Conservation (phyloP, 2,888 invertebrate species). For the Merodon equestris region DNA sequence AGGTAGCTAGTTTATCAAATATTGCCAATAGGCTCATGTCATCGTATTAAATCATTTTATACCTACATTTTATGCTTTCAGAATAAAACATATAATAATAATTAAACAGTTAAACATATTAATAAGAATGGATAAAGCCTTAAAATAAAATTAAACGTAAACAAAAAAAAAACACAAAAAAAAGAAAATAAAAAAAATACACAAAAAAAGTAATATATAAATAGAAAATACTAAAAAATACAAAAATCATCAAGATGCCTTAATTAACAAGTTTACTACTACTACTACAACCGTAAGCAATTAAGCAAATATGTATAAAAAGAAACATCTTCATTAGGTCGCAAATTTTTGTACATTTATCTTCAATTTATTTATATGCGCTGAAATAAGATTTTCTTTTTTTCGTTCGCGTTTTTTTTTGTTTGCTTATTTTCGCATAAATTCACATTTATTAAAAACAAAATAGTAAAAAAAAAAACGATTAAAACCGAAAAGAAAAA, state of each 20-base stretch:
- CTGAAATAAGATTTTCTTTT: conserved; percentile 33
- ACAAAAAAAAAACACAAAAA: conserved; percentile 42
- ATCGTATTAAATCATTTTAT: conserved; percentile 42
- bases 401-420: conserved; percentile 16
- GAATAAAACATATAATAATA: conserved; percentile 45
- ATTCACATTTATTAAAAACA: conserved; percentile 6
- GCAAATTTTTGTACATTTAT: conserved; percentile 65
- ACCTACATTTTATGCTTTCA: conserved; percentile 58
- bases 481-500: too few relatives aligned
- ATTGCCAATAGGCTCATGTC: conserved; percentile 53
- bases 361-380: conserved; percentile 60
- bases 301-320: conserved; percentile 48
- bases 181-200: conserved; percentile 52
- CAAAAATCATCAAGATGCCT: conserved; percentile 41
- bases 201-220: conserved; percentile 40
- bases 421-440: conserved; percentile 5
- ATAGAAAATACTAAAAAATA: conserved; percentile 57
- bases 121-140: conserved; percentile 58
- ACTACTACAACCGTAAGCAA: conserved; percentile 26
- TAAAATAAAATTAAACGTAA: conserved; percentile 43
- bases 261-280: conserved; percentile 2
- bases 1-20: conserved; percentile 59
- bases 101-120: conserved; percentile 50
- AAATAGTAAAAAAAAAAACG: background rate
- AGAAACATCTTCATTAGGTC: conserved; percentile 49